Conservation (phyloP, 2,888 invertebrate species). For the Rhorus exstirpatorius region DNA sequence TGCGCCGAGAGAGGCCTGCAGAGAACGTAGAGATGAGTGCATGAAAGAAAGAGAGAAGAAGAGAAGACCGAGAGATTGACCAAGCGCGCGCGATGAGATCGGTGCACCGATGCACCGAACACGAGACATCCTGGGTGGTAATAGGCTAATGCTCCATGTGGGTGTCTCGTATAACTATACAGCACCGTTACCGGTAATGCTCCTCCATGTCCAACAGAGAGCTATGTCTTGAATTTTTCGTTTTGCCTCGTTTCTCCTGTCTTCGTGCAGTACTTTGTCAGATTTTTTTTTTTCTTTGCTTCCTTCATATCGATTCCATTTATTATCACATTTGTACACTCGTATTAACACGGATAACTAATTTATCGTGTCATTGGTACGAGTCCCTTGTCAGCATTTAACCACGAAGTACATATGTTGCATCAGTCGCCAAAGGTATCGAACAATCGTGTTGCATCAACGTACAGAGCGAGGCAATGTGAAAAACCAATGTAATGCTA, state of each 20-base stretch:
- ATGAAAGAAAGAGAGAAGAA: background rate
- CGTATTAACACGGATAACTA: no score
- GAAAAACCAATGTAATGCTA: no score
- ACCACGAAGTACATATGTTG: no score
- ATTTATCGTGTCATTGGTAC: background rate
- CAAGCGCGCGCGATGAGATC: constrained; percentile 35
- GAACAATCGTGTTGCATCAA: no score
- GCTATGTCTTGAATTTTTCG: constrained; percentile 32
- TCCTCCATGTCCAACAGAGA: constrained; percentile 48
- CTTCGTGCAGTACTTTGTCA: background rate
- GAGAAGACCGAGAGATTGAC: constrained; percentile 14
- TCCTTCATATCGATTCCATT: constrained; percentile 61
- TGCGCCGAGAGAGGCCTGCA: constrained; percentile 74
- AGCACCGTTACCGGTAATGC: constrained; percentile 69
- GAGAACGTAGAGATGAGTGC: background rate
- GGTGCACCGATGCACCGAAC: constrained; percentile 72
- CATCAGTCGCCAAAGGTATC: no score
- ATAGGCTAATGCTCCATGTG: constrained; percentile 78
- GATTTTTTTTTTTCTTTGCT: no score
- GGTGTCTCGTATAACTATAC: constrained; percentile 70
- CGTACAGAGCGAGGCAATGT: no score
- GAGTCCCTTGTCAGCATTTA: background rate
- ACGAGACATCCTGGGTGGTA: constrained; percentile 81
- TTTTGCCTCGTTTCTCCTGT: constrained; percentile 3
- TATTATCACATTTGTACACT: background rate